phyloP scores from a whole-genome alignment of 2,888 invertebrate species.

The Onchidella celtica region DNA sequence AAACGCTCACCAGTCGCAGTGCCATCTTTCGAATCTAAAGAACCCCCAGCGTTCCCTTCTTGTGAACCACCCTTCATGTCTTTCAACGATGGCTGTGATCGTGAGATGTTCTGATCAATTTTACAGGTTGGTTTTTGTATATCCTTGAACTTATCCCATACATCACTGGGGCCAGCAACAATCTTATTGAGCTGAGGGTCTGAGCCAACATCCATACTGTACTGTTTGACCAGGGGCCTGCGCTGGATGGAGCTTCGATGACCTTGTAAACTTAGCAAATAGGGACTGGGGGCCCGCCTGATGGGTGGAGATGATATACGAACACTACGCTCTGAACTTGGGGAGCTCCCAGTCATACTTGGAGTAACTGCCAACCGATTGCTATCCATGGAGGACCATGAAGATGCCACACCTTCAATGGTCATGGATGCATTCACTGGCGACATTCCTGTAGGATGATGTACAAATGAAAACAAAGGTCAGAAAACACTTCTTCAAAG shows the following conservation, averaged over 20 bases:
- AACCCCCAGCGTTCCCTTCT: conserved; percentile 45
- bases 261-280: conserved; percentile 47
- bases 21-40: conserved; percentile 40
- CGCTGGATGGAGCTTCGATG: conserved; percentile 44
- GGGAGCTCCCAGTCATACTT: conserved; percentile 49
- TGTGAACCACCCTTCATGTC: conserved; percentile 44
- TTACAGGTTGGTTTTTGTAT: conserved; percentile 4
- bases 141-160: conserved; percentile 53
- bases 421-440: conserved; percentile 45
- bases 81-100: conserved; percentile 56
- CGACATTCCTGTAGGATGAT: conserved; percentile 31
- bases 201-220: conserved; percentile 57
- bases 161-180: conserved; percentile 50
- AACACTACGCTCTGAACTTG: conserved; percentile 50
- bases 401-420: conserved; percentile 43
- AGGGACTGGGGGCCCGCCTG: conserved; percentile 49
- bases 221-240: conserved; percentile 57
- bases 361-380: conserved; percentile 44
- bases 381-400: conserved; percentile 51
- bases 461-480: not conserved
- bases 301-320: conserved; percentile 53
- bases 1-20: conserved; percentile 30
- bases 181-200: conserved; percentile 52
- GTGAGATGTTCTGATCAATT: conserved; percentile 46
- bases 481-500: too few species aligned